phyloP scores from a whole-genome alignment of 2,888 invertebrate genomes.

The Carterocephalus palaemon region DNA sequence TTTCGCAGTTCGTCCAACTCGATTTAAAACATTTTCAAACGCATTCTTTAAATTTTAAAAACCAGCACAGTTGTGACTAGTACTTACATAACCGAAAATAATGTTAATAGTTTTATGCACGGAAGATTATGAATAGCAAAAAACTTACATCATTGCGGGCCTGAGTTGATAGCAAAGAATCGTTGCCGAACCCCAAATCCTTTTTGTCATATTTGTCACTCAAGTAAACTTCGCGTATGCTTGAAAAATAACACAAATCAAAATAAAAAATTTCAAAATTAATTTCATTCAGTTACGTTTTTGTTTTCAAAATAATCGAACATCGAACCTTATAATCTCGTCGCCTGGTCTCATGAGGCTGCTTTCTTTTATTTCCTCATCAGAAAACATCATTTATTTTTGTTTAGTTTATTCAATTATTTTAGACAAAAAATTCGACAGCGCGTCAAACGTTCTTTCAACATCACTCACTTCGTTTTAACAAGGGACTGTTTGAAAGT shows the following conservation, averaged over 20 bases:
- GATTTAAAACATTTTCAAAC: no score
- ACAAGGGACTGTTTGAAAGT: slow-evolving; percentile 52
- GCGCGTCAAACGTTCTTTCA: slow-evolving; percentile 50
- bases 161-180: slow-evolving; percentile 48
- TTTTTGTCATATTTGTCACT: slow-evolving; percentile 66
- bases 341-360: slow-evolving; percentile 64
- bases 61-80: no score
- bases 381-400: slow-evolving; percentile 74
- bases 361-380: slow-evolving; percentile 73
- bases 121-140: no score
- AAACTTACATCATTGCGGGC: slow-evolving; percentile 57
- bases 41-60: no score
- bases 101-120: no score
- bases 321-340: slow-evolving; percentile 69
- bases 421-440: slow-evolving; percentile 59
- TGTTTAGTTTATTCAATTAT: slow-evolving; percentile 71
- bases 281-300: slow-evolving; percentile 43
- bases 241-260: slow-evolving; percentile 42
- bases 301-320: slow-evolving; percentile 40
- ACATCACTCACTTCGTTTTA: slow-evolving; percentile 54
- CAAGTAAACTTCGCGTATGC: slow-evolving; percentile 67
- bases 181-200: slow-evolving; percentile 53
- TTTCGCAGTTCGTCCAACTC: no score
- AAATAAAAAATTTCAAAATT: slow-evolving; percentile 44
- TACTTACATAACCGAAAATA: no score